Percentiles rank a stretch among this genome's conserved stretches.
phyloP scores from a whole-genome alignment of 2,797 vertebrate genomes.

The Phyllotis vaccarum region DNA sequence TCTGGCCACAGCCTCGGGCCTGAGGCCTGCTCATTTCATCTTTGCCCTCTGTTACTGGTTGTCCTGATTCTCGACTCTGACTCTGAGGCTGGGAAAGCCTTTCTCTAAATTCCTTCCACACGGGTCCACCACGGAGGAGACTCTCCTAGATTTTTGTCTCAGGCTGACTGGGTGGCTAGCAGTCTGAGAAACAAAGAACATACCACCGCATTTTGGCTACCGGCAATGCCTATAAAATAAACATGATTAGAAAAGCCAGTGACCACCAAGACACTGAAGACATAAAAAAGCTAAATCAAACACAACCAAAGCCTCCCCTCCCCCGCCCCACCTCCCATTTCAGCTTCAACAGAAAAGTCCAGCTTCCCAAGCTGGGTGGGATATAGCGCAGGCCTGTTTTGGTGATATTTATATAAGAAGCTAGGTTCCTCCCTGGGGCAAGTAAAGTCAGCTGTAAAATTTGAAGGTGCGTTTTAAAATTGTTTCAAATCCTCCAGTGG shows the following conservation, averaged over 20 bases:
- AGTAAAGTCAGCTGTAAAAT: slow-evolving; percentile 81
- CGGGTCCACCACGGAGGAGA: not conserved
- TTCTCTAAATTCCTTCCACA: not conserved
- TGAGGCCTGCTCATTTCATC: not conserved
- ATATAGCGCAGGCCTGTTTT: slow-evolving; percentile 42
- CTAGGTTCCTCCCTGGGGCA: slow-evolving; percentile 74
- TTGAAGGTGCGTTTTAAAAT: slow-evolving; percentile 81
- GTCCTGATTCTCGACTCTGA: not conserved
- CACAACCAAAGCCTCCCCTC: not conserved
- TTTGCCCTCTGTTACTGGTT: not conserved
- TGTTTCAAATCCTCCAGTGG: slow-evolving; percentile 78
- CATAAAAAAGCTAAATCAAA: slow-evolving; percentile 29
- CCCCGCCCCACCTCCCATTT: not conserved
- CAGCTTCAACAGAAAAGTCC: not conserved
- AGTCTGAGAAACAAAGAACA: not conserved
- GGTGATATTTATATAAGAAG: slow-evolving; percentile 75
- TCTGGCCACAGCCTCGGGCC: too few species aligned
- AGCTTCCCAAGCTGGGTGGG: slow-evolving; percentile 63
- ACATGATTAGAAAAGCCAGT: slow-evolving; percentile 14
- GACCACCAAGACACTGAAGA: not conserved
- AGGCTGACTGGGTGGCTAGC: not conserved
- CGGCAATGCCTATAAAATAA: slow-evolving; percentile 36
- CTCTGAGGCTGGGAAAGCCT: not conserved
- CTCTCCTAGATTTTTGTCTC: not conserved
- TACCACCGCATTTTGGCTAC: not conserved